A percentile compares a stretch with the other conserved stretches of the same genome.
Conservation (phyloP, 2,888 invertebrate species). For the Dynastes tityus region DNA sequence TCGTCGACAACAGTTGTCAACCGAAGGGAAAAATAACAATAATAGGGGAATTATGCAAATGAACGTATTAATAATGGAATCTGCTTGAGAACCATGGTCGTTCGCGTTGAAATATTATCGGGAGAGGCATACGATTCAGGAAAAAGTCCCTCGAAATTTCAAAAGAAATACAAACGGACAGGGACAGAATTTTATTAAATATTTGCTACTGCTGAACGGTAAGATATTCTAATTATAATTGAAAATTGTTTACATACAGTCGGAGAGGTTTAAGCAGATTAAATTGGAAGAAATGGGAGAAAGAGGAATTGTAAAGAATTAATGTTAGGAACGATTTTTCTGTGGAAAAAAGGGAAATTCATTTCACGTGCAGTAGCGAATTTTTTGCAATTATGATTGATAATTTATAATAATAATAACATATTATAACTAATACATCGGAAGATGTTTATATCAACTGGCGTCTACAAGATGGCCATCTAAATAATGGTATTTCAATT, state of each 20-base stretch:
- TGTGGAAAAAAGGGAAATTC: too few species aligned
- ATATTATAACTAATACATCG: too few species aligned
- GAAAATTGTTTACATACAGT: slow-evolving; percentile 9
- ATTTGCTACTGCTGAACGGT: neutral
- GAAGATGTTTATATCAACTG: too few species aligned
- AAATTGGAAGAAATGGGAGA: too few species aligned
- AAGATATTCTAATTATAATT: slow-evolving; percentile 12
- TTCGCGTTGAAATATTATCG: neutral
- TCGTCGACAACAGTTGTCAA: slow-evolving; percentile 19
- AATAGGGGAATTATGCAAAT: slow-evolving; percentile 20
- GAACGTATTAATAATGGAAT: slow-evolving; percentile 19
- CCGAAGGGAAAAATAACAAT: slow-evolving; percentile 18
- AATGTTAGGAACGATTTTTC: too few species aligned
- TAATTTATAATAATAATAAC: too few species aligned
- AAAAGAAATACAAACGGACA: neutral
- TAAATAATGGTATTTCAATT: too few species aligned
- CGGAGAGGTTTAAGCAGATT: neutral
- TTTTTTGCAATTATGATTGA: too few species aligned
- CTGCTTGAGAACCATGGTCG: neutral
- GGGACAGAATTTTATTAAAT: neutral
- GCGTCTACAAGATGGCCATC: too few species aligned
- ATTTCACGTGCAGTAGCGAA: too few species aligned
- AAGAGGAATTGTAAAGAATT: too few species aligned
- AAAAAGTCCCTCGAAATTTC: neutral
- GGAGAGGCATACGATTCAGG: neutral